Evolutionary conservation across 1,140 invertebrate genomes (phyloP), one percentile per base, ranked within the genome.

Genomic region (Aphidius gifuensis): DNA sequence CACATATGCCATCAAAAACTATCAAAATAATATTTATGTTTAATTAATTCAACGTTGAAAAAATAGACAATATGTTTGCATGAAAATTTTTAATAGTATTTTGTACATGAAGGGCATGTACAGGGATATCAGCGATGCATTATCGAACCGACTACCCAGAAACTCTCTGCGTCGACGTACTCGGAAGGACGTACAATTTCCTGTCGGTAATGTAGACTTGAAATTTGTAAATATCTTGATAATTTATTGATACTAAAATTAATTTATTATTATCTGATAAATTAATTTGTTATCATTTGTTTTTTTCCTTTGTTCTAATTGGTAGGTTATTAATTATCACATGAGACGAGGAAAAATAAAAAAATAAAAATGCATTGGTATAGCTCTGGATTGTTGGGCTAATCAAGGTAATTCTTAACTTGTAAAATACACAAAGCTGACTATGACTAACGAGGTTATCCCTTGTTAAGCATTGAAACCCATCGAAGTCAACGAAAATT

Each of bases 371-470:
- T 16, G 16, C 16, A 16, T 16, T 16, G 16, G 16, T 16, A 16
- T 16, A 16, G 16, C 16, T 16, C 1, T 16, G 16, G 16, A 16
- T 16, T 16, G 23, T 32, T 32, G 23, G 4, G 23, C 78, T 80
- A 80, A 81, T 81, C 79, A 81, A 78, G 77, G 73, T 80, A 78
- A 80, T 80, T 80, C 74, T 74, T 80, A 81, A 81, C 78, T 81
- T 79, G 78, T 81, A 81, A 81, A 81, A 81, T 76, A 81, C 78
- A 81, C 79, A 81, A 78, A 64, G 50, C 57, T 62, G 68, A 69
- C 73, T 32, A 32, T 32, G 23, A 62, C 73, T 81, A 81, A 81
- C 75, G 66, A 78, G 74, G 72, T 80, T 81, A 79, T 76, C 77
- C 74, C 79, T 80, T 81, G 77, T 80, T 80, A 80, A 69, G 71